Evolutionary conservation across 1,140 invertebrate genomes (phyloP), one percentile per base, ranked within the genome.

Genomic region (Drosophila virilis): DNA sequence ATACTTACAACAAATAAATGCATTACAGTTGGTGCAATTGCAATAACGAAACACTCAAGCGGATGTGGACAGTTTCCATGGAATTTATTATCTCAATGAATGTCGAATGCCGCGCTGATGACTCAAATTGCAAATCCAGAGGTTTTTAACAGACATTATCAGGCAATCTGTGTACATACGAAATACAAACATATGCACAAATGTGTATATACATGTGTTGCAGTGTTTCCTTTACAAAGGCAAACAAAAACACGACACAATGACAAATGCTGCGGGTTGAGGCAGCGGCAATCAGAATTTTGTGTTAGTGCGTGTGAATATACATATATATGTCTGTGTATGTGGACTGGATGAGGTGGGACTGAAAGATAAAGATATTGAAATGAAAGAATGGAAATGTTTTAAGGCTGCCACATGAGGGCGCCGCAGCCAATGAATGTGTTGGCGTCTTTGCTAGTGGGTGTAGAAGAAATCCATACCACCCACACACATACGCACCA

Each of bases 81-180:
- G 71, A 74, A 74, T 74, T 74, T 69, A 74, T 74, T 69, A 74
- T 69, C 71, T 61, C 71, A 62, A 69, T 73, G 61, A 72, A 66
- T 68, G 64, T 60, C 70, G 70, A 73, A 73, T 73, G 64, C 55
- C 54, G 65, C 62, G 59, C 45, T 64, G 73, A 76, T 86, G 83
- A 86, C 57, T 86, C 83, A 89, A 79, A 68, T 68, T 64, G 78
- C 82, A 65, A 84, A 75, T 70, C 46, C 74, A 62, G 38, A 42
- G 52, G 35, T 22, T 54, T 38, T 76, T 58, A 67, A 73, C 51
- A 15, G 58, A 66, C 79, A 77, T 76, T 83, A 88, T 88, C 79
- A 80, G 59, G 61, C 78, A 78, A 75, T 66, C 66, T 57, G 65
- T 71, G 72, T 60, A 52, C 79, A 81, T 13, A 69, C 57, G 50